A percentile compares a stretch with the other conserved stretches of the same genome.
These are phyloP conservation scores for Aporophyla nigra DNA, from an alignment of 2,888 invertebrate genomes.

Conservation along the genomic window DNA sequence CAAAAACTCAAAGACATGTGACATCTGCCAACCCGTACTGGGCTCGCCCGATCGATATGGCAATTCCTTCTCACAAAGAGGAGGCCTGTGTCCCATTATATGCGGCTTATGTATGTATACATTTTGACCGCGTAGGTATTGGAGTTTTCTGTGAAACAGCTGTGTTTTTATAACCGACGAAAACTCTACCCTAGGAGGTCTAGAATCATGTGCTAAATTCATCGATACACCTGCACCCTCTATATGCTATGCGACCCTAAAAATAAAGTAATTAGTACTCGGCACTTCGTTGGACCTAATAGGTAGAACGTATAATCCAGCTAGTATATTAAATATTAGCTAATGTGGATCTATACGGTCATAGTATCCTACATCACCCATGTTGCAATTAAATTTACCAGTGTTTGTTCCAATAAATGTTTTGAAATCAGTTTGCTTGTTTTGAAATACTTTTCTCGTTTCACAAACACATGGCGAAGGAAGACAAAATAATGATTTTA, in stretches of 20 bases:
- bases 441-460: not conserved
- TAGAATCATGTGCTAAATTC: too few relatives aligned
- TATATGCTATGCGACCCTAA: not conserved
- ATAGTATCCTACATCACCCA: not conserved
- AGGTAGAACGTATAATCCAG: not conserved
- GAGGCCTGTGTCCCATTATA: too few relatives aligned
- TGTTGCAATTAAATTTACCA: slow-evolving; percentile 13
- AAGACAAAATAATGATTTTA: not conserved
- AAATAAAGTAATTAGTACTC: not conserved
- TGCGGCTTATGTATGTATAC: too few relatives aligned
- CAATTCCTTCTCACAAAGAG: too few relatives aligned
- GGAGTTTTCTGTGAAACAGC: too few relatives aligned
- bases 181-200: too few relatives aligned
- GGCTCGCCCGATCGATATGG: too few relatives aligned
- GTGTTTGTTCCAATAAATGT: slow-evolving; percentile 1
- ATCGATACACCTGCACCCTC: not conserved
- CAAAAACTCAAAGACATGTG: too few relatives aligned
- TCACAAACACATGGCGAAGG: not conserved
- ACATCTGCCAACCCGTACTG: too few relatives aligned
- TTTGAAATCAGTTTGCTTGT: not conserved
- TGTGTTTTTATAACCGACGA: too few relatives aligned
- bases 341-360: too few relatives aligned
- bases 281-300: not conserved
- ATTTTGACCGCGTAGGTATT: too few relatives aligned
- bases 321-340: not conserved